Evolutionary conservation across 2,888 invertebrate genomes (phyloP).

Genomic region (Caenorhabditis sp.): DNA sequence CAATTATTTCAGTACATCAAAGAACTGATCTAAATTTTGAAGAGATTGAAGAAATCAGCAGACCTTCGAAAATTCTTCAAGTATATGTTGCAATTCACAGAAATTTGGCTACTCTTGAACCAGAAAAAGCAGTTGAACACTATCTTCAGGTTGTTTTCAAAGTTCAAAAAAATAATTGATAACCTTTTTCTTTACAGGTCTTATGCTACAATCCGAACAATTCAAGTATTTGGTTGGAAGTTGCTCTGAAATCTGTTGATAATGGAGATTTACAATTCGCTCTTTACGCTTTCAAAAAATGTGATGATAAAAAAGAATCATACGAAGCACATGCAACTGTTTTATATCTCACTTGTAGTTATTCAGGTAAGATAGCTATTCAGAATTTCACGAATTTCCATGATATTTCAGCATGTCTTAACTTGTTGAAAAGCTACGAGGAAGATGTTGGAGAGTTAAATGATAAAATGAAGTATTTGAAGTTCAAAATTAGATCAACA

Average conservation of each 20-base stretch:
- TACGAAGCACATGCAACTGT: slow-evolving; percentile 33
- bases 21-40: slow-evolving; percentile 27
- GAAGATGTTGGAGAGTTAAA: slow-evolving; percentile 24
- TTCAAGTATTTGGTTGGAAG: slow-evolving; percentile 38
- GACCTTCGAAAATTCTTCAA: slow-evolving; percentile 45
- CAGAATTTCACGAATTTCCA: neutral
- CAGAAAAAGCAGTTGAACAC: slow-evolving; percentile 34
- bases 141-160: slow-evolving; percentile 37
- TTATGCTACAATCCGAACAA: slow-evolving; percentile 45
- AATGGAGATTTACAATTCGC: slow-evolving; percentile 45
- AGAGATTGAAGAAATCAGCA: slow-evolving; percentile 18
- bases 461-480: slow-evolving; percentile 40
- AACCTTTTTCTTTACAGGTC: slow-evolving; percentile 12
- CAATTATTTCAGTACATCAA: slow-evolving; percentile 21
- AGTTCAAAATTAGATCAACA: slow-evolving; percentile 34
- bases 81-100: slow-evolving; percentile 47
- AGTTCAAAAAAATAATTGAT: neutral
- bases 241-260: slow-evolving; percentile 39
- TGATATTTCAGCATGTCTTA: slow-evolving; percentile 11
- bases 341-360: slow-evolving; percentile 36
- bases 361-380: slow-evolving; percentile 18
- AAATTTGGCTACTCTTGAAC: slow-evolving; percentile 41
- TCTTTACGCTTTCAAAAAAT: slow-evolving; percentile 37
- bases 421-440: slow-evolving; percentile 16
- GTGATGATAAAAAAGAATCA: slow-evolving; percentile 29